Percentiles rank a stretch among this genome's conserved stretches.
These are phyloP conservation scores for Rhizoglyphus robini DNA, from an alignment of 1,140 invertebrate genomes.

Conservation along the genomic window DNA sequence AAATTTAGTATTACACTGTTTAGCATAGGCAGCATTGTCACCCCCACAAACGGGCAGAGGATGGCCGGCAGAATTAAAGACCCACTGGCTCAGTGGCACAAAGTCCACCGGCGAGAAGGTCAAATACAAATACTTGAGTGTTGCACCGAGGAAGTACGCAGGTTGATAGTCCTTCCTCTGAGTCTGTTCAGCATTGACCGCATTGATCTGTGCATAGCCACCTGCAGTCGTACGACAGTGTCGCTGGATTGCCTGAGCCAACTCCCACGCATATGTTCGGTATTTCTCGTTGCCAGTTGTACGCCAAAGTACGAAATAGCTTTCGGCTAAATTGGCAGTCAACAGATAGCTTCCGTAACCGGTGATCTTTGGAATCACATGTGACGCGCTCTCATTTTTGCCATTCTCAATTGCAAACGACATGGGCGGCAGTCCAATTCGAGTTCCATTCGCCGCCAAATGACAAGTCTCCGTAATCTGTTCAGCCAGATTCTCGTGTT, in stretches of 20 bases:
- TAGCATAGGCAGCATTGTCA: no score
- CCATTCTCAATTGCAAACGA: no score
- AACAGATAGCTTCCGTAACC: no score
- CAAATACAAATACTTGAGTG: conserved; percentile 95
- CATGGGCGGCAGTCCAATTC: conserved; percentile 38
- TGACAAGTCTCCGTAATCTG: conserved; percentile 91
- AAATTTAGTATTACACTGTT: no score
- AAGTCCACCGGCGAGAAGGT: conserved; percentile 86
- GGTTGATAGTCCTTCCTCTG: conserved; percentile 90
- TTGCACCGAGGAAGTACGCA: conserved; percentile 96
- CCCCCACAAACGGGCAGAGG: conserved; percentile 57
- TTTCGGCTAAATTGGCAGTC: no score
- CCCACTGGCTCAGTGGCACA: conserved; percentile 86
- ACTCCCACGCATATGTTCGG: conserved; percentile 95
- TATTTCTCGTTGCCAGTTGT: conserved; percentile 90
- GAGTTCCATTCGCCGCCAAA: conserved; percentile 14
- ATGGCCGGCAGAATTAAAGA: conserved; percentile 97
- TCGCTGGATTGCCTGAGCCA: conserved; percentile 80
- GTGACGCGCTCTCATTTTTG: no score
- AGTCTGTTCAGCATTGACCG: conserved; percentile 72
- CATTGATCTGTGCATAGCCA: conserved; percentile 80
- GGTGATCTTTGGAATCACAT: conserved; percentile 88
- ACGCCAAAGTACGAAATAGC: conserved; percentile 91
- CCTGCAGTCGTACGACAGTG: conserved; percentile 61
- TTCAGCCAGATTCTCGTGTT: conserved; percentile 73